Evolutionary conservation across 2,888 invertebrate genomes (phyloP).

Genomic region (Meghimatium bilineatum): DNA sequence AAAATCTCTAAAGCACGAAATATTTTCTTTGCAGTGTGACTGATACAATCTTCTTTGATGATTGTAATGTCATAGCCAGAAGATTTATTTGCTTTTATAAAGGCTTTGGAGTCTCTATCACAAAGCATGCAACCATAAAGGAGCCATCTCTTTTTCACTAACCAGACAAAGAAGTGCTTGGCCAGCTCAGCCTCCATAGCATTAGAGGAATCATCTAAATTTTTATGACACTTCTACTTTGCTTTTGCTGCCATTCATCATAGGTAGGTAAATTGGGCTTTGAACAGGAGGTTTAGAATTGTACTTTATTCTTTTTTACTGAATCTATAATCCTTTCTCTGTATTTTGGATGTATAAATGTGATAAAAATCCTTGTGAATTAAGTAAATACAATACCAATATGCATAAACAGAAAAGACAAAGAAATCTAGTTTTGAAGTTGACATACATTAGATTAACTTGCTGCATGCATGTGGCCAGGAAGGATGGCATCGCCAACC

Average conservation of each 20-base stretch:
- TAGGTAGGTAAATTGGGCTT: not conserved
- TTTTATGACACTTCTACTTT: slow-evolving; percentile 27
- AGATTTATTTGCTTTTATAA: not conserved
- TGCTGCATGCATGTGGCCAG: no score
- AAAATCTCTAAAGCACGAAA: slow-evolving; percentile 4
- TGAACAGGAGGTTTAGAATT: no score
- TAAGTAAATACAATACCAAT: no score
- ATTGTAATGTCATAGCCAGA: slow-evolving; percentile 16
- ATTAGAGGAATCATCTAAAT: slow-evolving; percentile 27
- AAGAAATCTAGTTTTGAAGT: no score
- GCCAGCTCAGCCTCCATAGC: slow-evolving; percentile 33
- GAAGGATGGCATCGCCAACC: no score
- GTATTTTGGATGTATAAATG: no score
- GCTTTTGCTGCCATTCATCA: not conserved
- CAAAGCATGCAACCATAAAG: slow-evolving; percentile 30
- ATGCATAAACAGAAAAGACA: no score
- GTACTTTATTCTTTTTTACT: no score
- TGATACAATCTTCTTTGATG: slow-evolving; percentile 27
- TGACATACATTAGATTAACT: no score
- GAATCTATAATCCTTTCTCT: no score
- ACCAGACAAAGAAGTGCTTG: not conserved
- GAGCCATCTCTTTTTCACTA: not conserved
- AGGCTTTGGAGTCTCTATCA: slow-evolving; percentile 33
- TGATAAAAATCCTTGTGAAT: no score
- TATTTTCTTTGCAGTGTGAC: slow-evolving; percentile 29